phyloP scores from a whole-genome alignment of 2,797 vertebrate genomes.

The Malacoctenus gilli region DNA sequence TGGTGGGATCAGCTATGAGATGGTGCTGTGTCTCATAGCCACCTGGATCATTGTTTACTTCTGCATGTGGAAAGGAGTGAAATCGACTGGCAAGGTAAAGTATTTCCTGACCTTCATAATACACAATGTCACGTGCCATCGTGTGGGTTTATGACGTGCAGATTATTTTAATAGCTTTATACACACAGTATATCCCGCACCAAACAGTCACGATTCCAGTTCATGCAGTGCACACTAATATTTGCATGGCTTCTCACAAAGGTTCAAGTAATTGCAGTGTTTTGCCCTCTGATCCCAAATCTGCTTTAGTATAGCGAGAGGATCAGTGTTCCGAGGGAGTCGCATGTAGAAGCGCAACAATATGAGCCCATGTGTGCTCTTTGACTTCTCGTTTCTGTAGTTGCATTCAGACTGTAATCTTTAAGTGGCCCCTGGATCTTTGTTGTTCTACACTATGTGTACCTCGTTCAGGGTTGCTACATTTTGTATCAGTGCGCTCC shows the following conservation, averaged over 20 bases:
- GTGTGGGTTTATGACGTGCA: conserved; percentile 27
- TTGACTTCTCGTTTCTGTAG: conserved; percentile 41
- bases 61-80: conserved; percentile 89
- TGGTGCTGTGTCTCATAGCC: conserved; percentile 84
- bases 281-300: conserved; percentile 63
- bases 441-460: conserved; percentile 17
- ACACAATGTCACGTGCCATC: conserved; percentile 23
- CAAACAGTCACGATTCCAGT: conserved; percentile 21
- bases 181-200: conserved; percentile 11
- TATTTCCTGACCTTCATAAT: conserved; percentile 32
- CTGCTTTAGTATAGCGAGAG: conserved; percentile 58
- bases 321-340: conserved; percentile 64
- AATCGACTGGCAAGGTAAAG: conserved; percentile 86
- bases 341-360: conserved; percentile 15
- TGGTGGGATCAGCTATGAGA: conserved; percentile 83
- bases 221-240: conserved; percentile 39
- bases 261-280: conserved; percentile 36
- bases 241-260: conserved; percentile 40
- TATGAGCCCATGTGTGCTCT: conserved; percentile 15
- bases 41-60: conserved; percentile 88
- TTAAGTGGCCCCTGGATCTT: conserved; percentile 18
- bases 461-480: conserved; percentile 8
- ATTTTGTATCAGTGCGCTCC: conserved; percentile 20
- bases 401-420: conserved; percentile 27
- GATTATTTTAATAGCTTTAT: conserved; percentile 20